phyloP scores from a whole-genome alignment of 2,888 invertebrate species.

The Oxystoma pomonae region DNA sequence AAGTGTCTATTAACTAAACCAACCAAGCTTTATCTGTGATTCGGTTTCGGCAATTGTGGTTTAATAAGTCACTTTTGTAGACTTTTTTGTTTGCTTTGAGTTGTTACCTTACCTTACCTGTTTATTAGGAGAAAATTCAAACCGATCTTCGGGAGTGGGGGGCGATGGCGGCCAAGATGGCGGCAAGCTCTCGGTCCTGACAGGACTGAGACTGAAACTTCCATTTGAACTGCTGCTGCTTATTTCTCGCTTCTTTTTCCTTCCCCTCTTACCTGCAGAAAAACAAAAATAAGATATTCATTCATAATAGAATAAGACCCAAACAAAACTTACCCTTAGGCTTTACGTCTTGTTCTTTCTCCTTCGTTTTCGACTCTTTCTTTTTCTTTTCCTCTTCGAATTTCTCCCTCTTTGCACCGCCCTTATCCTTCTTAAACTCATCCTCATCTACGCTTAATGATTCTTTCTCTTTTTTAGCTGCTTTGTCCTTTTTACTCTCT shows the following conservation, averaged over 20 bases:
- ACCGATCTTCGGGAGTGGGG: conserved; percentile 40
- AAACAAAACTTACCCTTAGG: conserved; percentile 17
- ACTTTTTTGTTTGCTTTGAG: no score
- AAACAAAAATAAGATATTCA: conserved; percentile 3
- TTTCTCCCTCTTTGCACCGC: conserved; percentile 35
- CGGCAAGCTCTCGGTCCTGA: conserved; percentile 39
- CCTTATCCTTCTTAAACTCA: conserved; percentile 18
- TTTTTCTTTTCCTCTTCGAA: conserved; percentile 32
- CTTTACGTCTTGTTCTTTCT: conserved; percentile 29
- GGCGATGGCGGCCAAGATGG: conserved; percentile 29
- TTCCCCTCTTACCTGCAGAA: conserved; percentile 6
- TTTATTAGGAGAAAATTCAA: conserved; percentile 32
- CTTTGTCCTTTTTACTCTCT: conserved; percentile 23
- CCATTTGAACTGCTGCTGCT: conserved; percentile 28
- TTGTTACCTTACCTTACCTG: no score
- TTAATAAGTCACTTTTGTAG: no score
- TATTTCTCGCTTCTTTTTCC: conserved; percentile 30
- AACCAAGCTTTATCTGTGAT: no score
- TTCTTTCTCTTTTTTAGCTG: conserved; percentile 20
- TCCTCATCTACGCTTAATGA: conserved; percentile 37
- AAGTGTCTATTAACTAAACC: no score
- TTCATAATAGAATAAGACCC: background rate
- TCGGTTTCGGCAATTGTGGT: no score
- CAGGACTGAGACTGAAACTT: conserved; percentile 35
- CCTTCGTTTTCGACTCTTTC: conserved; percentile 25